A percentile compares a stretch with the other conserved stretches of the same genome.
Evolutionary conservation across 2,888 invertebrate genomes (phyloP).

Genomic region (Carcina quercana): DNA sequence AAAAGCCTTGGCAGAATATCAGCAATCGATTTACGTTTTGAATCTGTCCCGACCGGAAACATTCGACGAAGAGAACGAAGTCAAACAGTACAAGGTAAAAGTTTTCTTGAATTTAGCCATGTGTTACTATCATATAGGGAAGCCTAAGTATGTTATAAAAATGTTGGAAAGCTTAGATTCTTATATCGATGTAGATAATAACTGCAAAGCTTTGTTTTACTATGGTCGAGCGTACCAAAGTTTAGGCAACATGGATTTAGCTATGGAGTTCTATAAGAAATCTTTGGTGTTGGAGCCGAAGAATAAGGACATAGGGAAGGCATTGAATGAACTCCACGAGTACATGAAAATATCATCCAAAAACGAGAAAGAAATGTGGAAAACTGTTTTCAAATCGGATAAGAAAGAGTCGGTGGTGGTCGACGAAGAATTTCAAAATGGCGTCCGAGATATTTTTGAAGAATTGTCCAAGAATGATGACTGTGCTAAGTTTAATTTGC

Average conservation of each 20-base stretch:
- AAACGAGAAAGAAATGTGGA: conserved; percentile 50
- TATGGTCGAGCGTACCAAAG: conserved; percentile 46
- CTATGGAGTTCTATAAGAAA: conserved; percentile 46
- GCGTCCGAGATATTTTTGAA: conserved; percentile 46
- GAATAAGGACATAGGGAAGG: conserved; percentile 52
- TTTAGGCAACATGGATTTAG: conserved; percentile 40
- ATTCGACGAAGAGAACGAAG: conserved; percentile 27
- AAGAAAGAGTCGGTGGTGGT: conserved; percentile 34
- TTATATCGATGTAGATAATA: conserved; percentile 38
- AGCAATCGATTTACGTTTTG: conserved; percentile 43
- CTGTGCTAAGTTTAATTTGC: conserved; percentile 47
- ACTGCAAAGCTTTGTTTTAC: conserved; percentile 55
- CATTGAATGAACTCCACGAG: conserved; percentile 38
- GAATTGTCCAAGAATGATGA: conserved; percentile 41
- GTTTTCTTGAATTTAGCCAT: conserved; percentile 50
- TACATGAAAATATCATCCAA: conserved; percentile 27
- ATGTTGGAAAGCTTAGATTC: conserved; percentile 51
- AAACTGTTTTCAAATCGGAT: conserved; percentile 36
- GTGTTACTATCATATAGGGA: conserved; percentile 50
- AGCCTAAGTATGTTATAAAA: conserved; percentile 45
- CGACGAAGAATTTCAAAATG: conserved; percentile 45
- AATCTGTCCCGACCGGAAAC: conserved; percentile 35
- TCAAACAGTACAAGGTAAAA: conserved; percentile 40
- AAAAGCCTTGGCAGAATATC: conserved; percentile 44
- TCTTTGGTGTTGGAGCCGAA: conserved; percentile 57